Conservation (phyloP, 2,888 invertebrate species). For the Caenorhabditis doughertyi region DNA sequence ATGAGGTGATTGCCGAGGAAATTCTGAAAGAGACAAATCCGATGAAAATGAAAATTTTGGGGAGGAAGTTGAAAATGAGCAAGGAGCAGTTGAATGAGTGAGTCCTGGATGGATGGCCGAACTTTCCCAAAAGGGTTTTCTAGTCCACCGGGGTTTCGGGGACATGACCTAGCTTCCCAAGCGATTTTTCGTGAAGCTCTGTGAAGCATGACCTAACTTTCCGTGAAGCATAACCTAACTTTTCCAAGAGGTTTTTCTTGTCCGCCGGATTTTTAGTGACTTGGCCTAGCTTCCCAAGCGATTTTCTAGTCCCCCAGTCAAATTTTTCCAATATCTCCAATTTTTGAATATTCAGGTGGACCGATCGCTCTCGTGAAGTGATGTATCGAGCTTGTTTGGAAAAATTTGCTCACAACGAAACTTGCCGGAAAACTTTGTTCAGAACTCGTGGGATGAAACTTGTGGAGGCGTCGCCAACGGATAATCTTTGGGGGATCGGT, state of each 20-base stretch:
- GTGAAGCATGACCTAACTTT: no score
- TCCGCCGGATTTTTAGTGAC: no score
- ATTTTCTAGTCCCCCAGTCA: no score
- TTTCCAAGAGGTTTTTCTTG: no score
- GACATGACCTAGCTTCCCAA: no score
- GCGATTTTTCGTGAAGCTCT: no score
- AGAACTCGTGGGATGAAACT: conserved; percentile 47
- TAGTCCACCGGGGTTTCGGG: no score
- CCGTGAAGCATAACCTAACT: no score
- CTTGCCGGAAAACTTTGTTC: conserved; percentile 13
- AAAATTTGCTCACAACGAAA: conserved; percentile 32
- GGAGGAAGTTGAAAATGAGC: conserved; percentile 36
- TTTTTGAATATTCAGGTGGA: conserved; percentile 49
- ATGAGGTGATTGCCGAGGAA: conserved; percentile 6
- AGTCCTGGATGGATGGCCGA: no score
- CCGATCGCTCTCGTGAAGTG: conserved; percentile 5
- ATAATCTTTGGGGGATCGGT: conserved; percentile 53
- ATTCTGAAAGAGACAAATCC: conserved; percentile 37
- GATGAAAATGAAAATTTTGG: conserved; percentile 39
- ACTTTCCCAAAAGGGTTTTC: no score
- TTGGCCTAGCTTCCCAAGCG: no score
- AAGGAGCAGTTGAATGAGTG: conserved; percentile 36
- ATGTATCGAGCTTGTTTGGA: conserved; percentile 36
- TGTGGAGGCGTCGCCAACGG: conserved; percentile 49
- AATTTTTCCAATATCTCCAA: no score